Percentiles rank a stretch among this genome's conserved stretches.
These are phyloP conservation scores for Ariopsis seemanni DNA, from an alignment of 2,113 vertebrate species.

Conservation along the genomic window DNA sequence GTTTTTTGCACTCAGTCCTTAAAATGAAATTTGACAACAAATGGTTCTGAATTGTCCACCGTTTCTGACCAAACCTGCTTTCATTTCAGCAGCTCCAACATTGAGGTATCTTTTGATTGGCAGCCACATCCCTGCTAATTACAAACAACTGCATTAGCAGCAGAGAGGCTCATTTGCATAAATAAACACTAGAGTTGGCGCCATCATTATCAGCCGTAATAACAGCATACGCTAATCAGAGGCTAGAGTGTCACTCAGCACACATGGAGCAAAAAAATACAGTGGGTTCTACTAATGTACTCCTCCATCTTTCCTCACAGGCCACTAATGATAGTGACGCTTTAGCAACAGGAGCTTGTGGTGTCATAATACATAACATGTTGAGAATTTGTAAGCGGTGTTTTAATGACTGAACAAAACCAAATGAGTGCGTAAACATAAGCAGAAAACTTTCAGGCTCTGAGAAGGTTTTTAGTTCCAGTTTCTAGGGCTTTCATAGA, in stretches of 20 bases:
- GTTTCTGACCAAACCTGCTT: background rate
- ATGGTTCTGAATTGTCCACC: background rate
- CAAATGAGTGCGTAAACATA: background rate
- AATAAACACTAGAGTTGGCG: slow-evolving; percentile 43
- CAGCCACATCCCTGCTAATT: slow-evolving; percentile 56
- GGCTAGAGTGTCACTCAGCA: background rate
- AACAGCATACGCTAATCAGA: slow-evolving; percentile 49
- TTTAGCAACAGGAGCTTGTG: background rate
- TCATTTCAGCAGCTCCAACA: slow-evolving; percentile 33
- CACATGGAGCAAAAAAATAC: too few species aligned
- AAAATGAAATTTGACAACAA: background rate
- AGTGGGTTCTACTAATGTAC: background rate
- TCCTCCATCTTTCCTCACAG: background rate
- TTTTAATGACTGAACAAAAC: background rate
- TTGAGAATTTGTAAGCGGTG: background rate
- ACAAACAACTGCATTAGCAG: slow-evolving; percentile 53
- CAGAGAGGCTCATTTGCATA: slow-evolving; percentile 46
- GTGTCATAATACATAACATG: background rate
- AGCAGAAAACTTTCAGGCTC: background rate
- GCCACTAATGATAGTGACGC: background rate
- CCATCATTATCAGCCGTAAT: slow-evolving; percentile 48
- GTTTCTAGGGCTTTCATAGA: background rate
- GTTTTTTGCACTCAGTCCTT: background rate
- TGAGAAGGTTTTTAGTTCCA: background rate
- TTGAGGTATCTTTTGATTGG: slow-evolving; percentile 61